Base-by-base conservation (phyloP, 2,113 vertebrate species). In the Tamias sibiricus region DNA sequence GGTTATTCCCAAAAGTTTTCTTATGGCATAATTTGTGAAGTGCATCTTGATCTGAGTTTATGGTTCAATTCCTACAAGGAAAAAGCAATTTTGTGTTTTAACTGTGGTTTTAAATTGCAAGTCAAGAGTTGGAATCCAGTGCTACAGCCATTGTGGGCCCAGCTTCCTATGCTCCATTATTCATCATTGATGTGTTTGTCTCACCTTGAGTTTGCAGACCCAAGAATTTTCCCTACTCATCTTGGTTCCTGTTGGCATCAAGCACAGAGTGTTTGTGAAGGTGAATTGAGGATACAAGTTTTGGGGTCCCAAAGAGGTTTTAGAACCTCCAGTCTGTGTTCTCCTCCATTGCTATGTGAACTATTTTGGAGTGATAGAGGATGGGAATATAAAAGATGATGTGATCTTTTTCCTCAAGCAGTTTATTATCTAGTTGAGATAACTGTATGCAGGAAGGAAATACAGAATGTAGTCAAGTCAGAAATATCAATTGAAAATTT, bases 111-210 rank as follows among this genome's bases (percentile, higher is more conserved):
- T 54, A 42, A 30, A 35, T 71, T 16, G n/a, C 32, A 74, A 54
- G 16, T 57, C 62, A n/a, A 22, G 62, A 37, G 40, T 75, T 64
- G 47, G 64, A n/a, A 47, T 59, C 40, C 26, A 32, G 62, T 54
- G 40, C 6, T 54, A 2, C 1, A 11, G 2, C 62, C 19, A 4
- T 7, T 5, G 2, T 0, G 0, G 62, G 32, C 19, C 12, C n/a
- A 6, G 71, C 80, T 72, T 71, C 8, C 30, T 4, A 1, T 3
- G 6, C 6, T 76, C 24, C 11, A 2, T 8, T 26, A 10, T 47
- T 35, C n/a, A 28, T 17, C 24, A 24, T 7, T 19, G 20, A 11
- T 54, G 10, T 47, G 26, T 76, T 71, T 83, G 54, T 66, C 8
- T 74, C 6, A 30, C n/a, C n/a, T n/a, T n/a, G n/a, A n/a, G 30